Conservation (phyloP, 64 coral and sea anemone species). For the Montipora foliosa region DNA sequence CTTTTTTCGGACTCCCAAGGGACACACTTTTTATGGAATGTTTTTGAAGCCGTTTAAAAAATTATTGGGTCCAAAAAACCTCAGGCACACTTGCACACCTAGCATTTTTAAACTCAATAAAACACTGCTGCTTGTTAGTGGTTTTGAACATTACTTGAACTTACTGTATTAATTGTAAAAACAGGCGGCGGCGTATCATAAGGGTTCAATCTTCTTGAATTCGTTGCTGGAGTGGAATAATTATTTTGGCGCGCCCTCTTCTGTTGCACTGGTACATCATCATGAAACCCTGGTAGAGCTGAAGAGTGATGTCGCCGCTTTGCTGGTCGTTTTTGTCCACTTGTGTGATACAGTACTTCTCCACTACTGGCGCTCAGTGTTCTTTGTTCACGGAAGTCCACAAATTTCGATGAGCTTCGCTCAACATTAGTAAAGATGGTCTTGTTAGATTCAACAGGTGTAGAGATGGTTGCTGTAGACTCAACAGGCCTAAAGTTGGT, state of each 20-base stretch:
- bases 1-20: too few relatives aligned
- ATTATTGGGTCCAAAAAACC: too few relatives aligned
- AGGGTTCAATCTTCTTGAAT: constrained; percentile 23
- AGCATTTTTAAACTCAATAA: too few relatives aligned
- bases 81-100: too few relatives aligned
- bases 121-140: not conserved
- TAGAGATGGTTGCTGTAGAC: not conserved
- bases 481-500: too few relatives aligned
- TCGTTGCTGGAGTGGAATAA: not conserved
- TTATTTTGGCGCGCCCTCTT: constrained; percentile 45
- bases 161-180: constrained; percentile 81
- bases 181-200: constrained; percentile 29
- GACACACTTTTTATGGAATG: too few relatives aligned
- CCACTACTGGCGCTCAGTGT: not conserved
- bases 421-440: too few relatives aligned
- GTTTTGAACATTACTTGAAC: not conserved
- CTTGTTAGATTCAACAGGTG: too few relatives aligned
- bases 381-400: constrained; percentile 8
- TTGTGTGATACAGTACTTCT: not conserved
- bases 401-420: not conserved
- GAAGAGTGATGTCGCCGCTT: constrained; percentile 75
- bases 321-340: constrained; percentile 5
- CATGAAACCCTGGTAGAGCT: constrained; percentile 53
- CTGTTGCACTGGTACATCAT: constrained; percentile 4
- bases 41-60: too few relatives aligned